These are phyloP conservation scores for Melanaphis sacchari DNA, from an alignment of 1,140 invertebrate species.

Conservation along the genomic window DNA sequence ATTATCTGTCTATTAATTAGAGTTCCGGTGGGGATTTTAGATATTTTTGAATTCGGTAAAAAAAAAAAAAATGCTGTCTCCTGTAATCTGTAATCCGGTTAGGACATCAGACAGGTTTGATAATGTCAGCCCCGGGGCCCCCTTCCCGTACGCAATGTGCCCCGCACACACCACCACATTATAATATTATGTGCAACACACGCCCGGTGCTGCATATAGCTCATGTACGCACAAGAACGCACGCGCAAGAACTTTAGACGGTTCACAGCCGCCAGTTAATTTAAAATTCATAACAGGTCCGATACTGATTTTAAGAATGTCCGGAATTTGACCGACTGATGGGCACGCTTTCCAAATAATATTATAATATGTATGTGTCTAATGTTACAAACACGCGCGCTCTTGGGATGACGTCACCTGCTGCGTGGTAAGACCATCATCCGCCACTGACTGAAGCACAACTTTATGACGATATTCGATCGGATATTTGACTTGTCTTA, in stretches of 20 bases:
- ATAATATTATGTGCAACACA: not conserved
- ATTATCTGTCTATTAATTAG: conserved; percentile 45
- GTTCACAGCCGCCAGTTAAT: conserved; percentile 18
- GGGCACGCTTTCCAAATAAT: conserved; percentile 53
- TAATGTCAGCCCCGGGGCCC: conserved; percentile 55
- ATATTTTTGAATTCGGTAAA: conserved; percentile 45
- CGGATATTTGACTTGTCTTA: not conserved
- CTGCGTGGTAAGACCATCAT: not conserved
- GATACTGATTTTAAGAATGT: conserved; percentile 46
- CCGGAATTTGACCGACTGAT: conserved; percentile 47
- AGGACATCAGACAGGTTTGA: conserved; percentile 57
- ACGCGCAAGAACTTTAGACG: not conserved
- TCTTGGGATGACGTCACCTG: conserved; percentile 6
- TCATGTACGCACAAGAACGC: not conserved
- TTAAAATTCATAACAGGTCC: conserved; percentile 56
- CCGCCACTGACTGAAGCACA: not conserved
- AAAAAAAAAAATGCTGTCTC: conserved; percentile 46
- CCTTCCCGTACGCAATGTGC: not conserved
- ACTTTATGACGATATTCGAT: not conserved
- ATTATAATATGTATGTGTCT: conserved; percentile 29
- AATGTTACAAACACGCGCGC: not conserved
- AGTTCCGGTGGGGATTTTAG: conserved; percentile 28
- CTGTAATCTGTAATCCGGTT: conserved; percentile 53
- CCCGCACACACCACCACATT: not conserved
- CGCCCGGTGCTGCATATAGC: not conserved